A percentile compares a stretch with the other conserved stretches of the same genome.
Conservation (phyloP, 1,140 invertebrate species). For the Lamellibrachia luymesi region DNA sequence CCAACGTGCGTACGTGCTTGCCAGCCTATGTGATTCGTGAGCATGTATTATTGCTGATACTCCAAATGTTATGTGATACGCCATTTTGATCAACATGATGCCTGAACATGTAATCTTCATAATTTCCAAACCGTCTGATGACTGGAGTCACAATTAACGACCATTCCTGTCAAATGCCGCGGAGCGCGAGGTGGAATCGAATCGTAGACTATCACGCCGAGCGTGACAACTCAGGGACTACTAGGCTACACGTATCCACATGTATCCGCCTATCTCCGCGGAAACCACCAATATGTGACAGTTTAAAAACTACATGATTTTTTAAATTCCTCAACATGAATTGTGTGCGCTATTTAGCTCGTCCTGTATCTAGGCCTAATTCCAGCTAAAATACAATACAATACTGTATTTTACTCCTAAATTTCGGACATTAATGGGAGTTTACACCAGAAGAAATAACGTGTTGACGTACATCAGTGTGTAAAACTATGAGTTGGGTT, state of each 20-base stretch:
- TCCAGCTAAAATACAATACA: neutral
- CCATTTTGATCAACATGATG: neutral
- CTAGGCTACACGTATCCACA: neutral
- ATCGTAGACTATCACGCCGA: neutral
- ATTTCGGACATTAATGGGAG: neutral
- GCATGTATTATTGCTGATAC: neutral
- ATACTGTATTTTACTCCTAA: neutral
- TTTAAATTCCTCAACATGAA: neutral
- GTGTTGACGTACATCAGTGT: neutral
- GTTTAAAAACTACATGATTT: neutral
- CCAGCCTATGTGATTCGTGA: neutral
- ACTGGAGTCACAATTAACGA: neutral
- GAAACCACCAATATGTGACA: neutral
- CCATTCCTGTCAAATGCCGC: neutral
- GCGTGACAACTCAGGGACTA: neutral
- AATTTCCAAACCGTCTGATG: too few relatives aligned
- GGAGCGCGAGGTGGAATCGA: neutral
- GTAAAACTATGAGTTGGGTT: neutral
- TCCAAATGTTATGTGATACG: neutral
- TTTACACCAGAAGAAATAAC: too few relatives aligned
- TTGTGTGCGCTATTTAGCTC: neutral
- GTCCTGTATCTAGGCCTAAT: neutral
- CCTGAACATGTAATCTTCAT: neutral
- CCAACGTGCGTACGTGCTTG: neutral
- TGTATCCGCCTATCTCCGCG: neutral